These are phyloP conservation scores for Lutraria rhynchaena DNA, from an alignment of 1,140 invertebrate genomes.

Conservation along the genomic window DNA sequence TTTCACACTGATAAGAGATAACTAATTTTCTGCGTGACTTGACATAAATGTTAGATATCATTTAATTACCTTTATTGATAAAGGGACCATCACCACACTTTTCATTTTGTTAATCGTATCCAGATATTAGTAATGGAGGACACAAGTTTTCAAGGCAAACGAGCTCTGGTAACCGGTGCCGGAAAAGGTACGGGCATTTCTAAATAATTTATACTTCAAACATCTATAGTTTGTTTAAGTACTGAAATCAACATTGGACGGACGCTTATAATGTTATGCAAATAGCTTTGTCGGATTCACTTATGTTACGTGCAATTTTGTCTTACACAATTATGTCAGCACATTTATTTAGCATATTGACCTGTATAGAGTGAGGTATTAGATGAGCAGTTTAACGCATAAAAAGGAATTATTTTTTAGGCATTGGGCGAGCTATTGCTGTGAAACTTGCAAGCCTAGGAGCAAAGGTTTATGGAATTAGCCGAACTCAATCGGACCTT, in stretches of 20 bases:
- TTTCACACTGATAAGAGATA: no score
- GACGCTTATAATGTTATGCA: no score
- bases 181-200: conserved; percentile 87
- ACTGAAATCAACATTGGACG: no score
- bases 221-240: no score
- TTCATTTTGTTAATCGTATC: no score
- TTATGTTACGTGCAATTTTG: background rate
- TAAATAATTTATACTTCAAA: no score
- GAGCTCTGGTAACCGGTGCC: conserved; percentile 92
- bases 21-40: no score
- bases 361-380: background rate
- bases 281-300: background rate
- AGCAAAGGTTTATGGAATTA: conserved; percentile 38
- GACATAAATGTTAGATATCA: no score
- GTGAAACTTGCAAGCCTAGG: conserved; percentile 34
- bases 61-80: no score
- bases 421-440: conserved; percentile 39
- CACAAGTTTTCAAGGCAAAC: conserved; percentile 84
- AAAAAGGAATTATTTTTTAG: no score
- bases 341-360: background rate
- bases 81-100: no score
- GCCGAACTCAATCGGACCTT: conserved; percentile 31
- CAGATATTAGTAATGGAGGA: conserved; percentile 66
- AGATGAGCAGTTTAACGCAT: background rate
- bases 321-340: background rate